phyloP scores from a whole-genome alignment of 2,797 vertebrate genomes.

The Hyperoplus lanceolatus region DNA sequence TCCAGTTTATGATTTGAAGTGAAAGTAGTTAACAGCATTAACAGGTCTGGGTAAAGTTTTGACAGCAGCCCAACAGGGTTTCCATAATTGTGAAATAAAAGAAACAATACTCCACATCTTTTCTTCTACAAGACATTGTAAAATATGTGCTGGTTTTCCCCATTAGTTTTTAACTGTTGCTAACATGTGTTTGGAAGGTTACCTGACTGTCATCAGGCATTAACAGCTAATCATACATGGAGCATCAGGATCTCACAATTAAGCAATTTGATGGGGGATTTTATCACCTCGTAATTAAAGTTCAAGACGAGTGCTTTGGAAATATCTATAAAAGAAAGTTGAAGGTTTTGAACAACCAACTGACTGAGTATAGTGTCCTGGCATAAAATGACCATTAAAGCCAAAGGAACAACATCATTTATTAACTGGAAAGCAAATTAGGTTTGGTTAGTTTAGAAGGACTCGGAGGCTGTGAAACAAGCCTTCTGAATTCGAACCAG shows the following conservation, averaged over 20 bases:
- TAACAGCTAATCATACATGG: not conserved
- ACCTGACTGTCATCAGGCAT: too few species aligned
- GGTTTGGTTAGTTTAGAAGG: conserved; percentile 32
- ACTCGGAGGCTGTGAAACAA: conserved; percentile 28
- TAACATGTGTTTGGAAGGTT: conserved; percentile 8
- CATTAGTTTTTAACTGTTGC: not conserved
- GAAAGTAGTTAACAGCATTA: not conserved
- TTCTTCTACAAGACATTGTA: conserved; percentile 1
- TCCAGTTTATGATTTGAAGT: too few species aligned
- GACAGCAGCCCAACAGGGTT: not conserved
- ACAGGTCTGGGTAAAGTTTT: not conserved
- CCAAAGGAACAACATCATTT: conserved; percentile 25
- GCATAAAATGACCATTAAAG: conserved; percentile 52
- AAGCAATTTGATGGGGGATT: conserved; percentile 17
- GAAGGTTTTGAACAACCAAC: conserved; percentile 17
- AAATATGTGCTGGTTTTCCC: not conserved
- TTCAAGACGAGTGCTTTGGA: conserved; percentile 18
- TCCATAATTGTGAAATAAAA: not conserved
- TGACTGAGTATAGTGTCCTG: conserved; percentile 18
- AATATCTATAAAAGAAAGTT: conserved; percentile 22
- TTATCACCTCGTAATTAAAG: conserved; percentile 32
- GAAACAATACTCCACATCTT: not conserved
- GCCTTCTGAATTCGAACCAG: conserved; percentile 32
- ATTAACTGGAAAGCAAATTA: conserved; percentile 45
- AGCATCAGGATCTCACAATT: not conserved